A percentile compares a stretch with the other conserved stretches of the same genome.
These are phyloP conservation scores for Haliaeetus leucogaster DNA, from an alignment of 2,113 vertebrate genomes.

Conservation along the genomic window DNA sequence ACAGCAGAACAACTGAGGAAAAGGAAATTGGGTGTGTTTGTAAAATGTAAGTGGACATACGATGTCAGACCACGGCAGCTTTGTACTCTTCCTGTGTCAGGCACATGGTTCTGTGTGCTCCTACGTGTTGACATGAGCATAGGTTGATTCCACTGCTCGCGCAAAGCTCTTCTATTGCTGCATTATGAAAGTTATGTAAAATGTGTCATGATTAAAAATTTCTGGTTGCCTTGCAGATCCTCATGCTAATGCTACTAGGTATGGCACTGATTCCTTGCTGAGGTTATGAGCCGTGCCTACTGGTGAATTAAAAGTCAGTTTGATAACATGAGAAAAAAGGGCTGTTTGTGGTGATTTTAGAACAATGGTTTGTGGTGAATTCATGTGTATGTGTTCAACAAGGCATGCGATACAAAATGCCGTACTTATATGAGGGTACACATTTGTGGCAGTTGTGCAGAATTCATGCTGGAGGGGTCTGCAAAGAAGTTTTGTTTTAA, in stretches of 20 bases:
- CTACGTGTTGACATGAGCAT: not conserved
- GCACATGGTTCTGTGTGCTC: not conserved
- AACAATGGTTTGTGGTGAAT: not conserved
- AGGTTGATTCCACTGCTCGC: not conserved
- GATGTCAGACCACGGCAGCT: not conserved
- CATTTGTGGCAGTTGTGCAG: not conserved
- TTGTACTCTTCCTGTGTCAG: not conserved
- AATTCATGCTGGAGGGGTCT: not conserved
- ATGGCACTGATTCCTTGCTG: not conserved
- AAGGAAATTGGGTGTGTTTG: not conserved
- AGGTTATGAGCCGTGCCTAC: not conserved
- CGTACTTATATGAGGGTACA: not conserved
- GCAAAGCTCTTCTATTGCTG: not conserved
- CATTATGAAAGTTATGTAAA: rapidly evolving
- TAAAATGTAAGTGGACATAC: not conserved
- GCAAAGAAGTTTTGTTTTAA: not conserved
- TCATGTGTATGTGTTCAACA: not conserved
- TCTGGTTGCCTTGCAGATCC: not conserved
- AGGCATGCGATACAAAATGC: not conserved
- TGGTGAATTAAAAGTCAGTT: not conserved
- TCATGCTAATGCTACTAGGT: not conserved
- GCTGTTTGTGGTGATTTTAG: not conserved
- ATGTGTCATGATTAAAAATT: not conserved
- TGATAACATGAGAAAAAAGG: not conserved
- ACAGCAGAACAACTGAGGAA: not conserved